Percentiles rank a stretch among this genome's conserved stretches.
Conservation (phyloP, 2,888 invertebrate genomes). For the Rhagium mordax region DNA sequence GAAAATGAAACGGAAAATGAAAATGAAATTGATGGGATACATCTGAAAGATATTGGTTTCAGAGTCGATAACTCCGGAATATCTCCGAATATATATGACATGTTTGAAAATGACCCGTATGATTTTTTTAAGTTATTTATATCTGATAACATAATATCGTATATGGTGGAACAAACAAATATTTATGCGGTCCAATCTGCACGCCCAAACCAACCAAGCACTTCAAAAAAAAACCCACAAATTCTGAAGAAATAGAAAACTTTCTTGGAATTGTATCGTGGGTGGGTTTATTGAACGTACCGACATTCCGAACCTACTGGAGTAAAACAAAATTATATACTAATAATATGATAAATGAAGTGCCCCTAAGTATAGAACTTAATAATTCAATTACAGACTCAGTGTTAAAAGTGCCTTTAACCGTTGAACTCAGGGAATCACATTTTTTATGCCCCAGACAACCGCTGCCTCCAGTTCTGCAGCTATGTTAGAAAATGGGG, state of each 20-base stretch:
- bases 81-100: conserved; percentile 3
- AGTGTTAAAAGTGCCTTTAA: no score
- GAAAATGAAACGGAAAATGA: no score
- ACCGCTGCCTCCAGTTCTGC: no score
- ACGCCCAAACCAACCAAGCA: neutral
- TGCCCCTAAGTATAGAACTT: no score
- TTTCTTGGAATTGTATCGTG: conserved; percentile 17
- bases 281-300: conserved; percentile 21
- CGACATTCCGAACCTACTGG: conserved; percentile 14
- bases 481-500: no score
- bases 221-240: conserved; percentile 16
- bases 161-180: conserved; percentile 27
- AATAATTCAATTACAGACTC: no score
- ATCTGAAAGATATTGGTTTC: no score
- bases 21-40: no score
- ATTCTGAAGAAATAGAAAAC: conserved; percentile 23
- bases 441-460: no score
- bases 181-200: conserved; percentile 7
- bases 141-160: conserved; percentile 11
- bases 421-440: no score
- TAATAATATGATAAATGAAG: no score
- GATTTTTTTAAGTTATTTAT: conserved; percentile 27
- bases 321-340: no score
- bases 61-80: neutral
- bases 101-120: conserved; percentile 18